These are phyloP conservation scores for Acanthosepion lycidas DNA, from an alignment of 2,888 invertebrate species.

Conservation along the genomic window DNA sequence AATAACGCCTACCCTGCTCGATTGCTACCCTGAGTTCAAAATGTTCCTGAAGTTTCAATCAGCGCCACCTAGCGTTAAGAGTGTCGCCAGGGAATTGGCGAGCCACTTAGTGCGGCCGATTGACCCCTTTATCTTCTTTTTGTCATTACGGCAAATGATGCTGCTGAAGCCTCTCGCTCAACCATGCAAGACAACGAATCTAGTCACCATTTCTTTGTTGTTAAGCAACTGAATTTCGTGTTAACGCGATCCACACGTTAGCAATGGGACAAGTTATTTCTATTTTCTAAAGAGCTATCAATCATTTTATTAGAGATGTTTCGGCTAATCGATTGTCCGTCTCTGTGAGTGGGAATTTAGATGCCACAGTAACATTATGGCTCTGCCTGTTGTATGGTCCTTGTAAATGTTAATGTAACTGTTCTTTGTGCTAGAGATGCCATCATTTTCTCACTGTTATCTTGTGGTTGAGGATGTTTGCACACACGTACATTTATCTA, in stretches of 20 bases:
- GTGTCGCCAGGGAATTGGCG: not conserved
- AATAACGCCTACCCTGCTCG: not conserved
- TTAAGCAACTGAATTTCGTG: not conserved
- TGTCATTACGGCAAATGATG: not conserved
- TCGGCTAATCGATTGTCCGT: not conserved
- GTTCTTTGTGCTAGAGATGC: not conserved
- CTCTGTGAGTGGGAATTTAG: not conserved
- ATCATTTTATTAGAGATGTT: constrained; percentile 1
- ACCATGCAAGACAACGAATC: not conserved
- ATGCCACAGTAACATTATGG: not conserved
- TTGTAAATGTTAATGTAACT: not conserved
- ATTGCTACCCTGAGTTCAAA: not conserved
- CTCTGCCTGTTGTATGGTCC: not conserved
- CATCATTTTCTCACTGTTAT: not conserved
- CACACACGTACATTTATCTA: not conserved
- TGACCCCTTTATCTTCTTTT: not conserved
- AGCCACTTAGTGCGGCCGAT: not conserved
- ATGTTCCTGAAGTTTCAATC: not conserved
- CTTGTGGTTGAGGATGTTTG: not conserved
- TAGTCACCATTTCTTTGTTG: not conserved
- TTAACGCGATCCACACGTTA: not conserved
- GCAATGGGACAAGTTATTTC: not conserved
- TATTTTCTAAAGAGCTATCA: constrained; percentile 21
- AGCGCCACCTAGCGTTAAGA: constrained; percentile 1
- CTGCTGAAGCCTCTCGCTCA: not conserved